Base-by-base conservation (phyloP, 2,113 vertebrate species). In the Dermatemys mawii region DNA sequence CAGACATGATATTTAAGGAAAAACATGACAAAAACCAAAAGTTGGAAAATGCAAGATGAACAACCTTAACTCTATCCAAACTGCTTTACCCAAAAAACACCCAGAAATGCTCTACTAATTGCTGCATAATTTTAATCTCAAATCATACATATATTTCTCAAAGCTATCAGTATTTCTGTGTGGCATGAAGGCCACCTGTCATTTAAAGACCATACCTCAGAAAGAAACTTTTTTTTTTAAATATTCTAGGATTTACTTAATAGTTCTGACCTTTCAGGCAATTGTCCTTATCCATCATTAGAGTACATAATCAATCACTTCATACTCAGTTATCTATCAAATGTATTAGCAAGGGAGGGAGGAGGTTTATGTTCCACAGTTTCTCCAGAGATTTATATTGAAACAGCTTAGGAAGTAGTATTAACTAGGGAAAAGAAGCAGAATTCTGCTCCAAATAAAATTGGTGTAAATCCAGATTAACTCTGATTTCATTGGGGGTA, bases 211-310 rank as follows among this genome's bases (percentile, higher is more conserved):
- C 86, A 2, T 95, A 93, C 93, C 95, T 95, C 76, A 90, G 95
- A 96, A 90, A 94, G 88, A 96, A 93, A 93, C 78, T 60, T 88
- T 78, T 87, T 93, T 67, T 94, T 55, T 94, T 96, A 91, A 90
- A 88, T 95, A 95, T 96, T 97, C 95, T 92, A 94, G 90, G 97
- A 97, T 97, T 98, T 98, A 97, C 95, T 98, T 97, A 97, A 98
- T 98, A 97, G 97, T 97, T 94, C 97, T 98, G 98, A 98, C 97
- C 98, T 98, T 98, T 98, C 90, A 93, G 96, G 96, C 96, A 97
- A 97, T 98, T 98, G 97, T 97, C 97, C 96, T 98, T 98, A 98
- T 98, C 97, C 79, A 41, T 98, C 98, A 98, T 97, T 97, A 96
- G 60, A 94, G 94, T 55, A 75, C n/a, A 81, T 96, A 95, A 98